Evolutionary conservation across 2,113 vertebrate species (phyloP).

Genomic region (Anolis sagrei): DNA sequence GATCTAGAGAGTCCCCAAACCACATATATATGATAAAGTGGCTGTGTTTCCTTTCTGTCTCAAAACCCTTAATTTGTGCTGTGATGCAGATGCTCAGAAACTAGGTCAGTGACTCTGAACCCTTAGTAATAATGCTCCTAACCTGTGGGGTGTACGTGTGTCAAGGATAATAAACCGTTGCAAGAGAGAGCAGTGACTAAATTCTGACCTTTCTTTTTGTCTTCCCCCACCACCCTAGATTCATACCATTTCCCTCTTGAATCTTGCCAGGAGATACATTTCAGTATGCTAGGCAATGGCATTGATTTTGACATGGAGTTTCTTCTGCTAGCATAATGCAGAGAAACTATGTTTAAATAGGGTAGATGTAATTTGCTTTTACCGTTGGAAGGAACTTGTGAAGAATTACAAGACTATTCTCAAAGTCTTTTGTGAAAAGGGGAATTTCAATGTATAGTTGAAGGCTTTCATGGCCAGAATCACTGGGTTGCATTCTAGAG

Average conservation of each 20-base stretch:
- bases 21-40: neutral
- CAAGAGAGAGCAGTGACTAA: neutral
- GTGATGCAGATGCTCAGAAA: constrained; percentile 22
- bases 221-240: too few species aligned
- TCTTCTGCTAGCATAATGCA: neutral
- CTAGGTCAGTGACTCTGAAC: constrained; percentile 30
- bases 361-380: neutral
- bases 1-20: neutral
- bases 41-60: neutral
- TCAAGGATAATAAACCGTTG: neutral
- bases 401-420: neutral
- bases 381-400: neutral
- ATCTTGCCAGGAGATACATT: neutral
- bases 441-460: too few species aligned
- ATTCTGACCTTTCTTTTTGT: neutral
- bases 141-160: constrained; percentile 10
- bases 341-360: neutral
- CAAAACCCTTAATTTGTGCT: constrained; percentile 36
- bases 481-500: too few species aligned
- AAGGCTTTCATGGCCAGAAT: too few species aligned
- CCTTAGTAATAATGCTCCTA: constrained; percentile 24
- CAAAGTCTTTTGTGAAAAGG: neutral
- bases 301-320: constrained; percentile 5
- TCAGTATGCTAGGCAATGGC: neutral
- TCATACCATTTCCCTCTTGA: neutral